Evolutionary conservation across 92 coral and sea anemone genomes (phyloP).

Genomic region (Scolanthus callimorphus): DNA sequence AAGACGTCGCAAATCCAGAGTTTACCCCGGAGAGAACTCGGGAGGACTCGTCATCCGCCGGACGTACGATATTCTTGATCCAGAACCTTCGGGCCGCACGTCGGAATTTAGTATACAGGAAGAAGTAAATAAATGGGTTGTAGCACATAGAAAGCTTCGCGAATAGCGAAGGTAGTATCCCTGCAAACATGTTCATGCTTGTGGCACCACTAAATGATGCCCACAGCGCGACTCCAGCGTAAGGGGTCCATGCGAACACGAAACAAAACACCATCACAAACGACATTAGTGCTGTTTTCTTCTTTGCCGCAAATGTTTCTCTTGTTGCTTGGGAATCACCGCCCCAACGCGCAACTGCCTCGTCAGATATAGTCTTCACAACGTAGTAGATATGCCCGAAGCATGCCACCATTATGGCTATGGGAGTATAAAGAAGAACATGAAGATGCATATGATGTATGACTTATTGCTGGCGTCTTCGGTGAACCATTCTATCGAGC

Average conservation of each 20-base stretch:
- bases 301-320: conserved; percentile 21
- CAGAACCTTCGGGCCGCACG: conserved; percentile 1
- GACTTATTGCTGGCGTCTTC: conserved; percentile 1
- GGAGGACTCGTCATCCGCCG: not conserved
- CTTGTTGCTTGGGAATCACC: conserved; percentile 12
- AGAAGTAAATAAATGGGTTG: conserved; percentile 64
- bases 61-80: not conserved
- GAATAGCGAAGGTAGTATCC: conserved; percentile 35
- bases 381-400: conserved; percentile 15
- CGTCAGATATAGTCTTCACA: conserved; percentile 18
- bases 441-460: conserved; percentile 22
- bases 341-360: conserved; percentile 35
- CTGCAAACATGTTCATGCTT: not conserved
- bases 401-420: conserved; percentile 12
- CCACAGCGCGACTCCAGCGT: conserved; percentile 32
- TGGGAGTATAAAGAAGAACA: conserved; percentile 23
- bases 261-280: conserved; percentile 28
- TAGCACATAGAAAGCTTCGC: conserved; percentile 56
- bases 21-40: not conserved
- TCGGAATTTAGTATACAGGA: conserved; percentile 48
- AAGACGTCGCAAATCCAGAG: not conserved
- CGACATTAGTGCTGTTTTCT: conserved; percentile 30
- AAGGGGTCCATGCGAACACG: conserved; percentile 47
- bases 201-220: conserved; percentile 8
- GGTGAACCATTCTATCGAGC: conserved; percentile 40